phyloP scores from a whole-genome alignment of 35 echinoderm and acorn worm species.

The Apostichopus japonicus region DNA sequence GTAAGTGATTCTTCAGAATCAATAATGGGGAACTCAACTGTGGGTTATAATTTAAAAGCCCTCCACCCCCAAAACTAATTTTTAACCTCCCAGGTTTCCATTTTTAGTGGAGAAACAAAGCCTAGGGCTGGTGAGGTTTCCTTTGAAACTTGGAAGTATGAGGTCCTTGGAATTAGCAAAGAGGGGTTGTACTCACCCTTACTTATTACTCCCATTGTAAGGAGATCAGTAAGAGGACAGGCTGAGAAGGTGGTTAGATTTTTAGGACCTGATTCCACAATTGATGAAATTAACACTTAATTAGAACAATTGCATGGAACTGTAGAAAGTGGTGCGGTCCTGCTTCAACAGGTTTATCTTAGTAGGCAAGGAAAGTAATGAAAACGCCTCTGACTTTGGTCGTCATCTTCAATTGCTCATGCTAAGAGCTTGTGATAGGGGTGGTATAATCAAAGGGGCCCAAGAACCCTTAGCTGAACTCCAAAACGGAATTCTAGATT shows the following conservation, averaged over 20 bases:
- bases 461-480: neutral
- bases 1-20: too few species aligned
- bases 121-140: conserved; percentile 5
- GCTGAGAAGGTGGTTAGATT: neutral
- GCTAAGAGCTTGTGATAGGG: neutral
- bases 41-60: too few species aligned
- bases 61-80: too few species aligned
- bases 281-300: neutral
- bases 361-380: neutral
- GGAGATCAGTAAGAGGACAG: conserved; percentile 38
- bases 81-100: conserved; percentile 7
- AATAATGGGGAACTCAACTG: too few species aligned
- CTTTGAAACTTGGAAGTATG: conserved; percentile 55
- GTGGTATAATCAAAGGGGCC: neutral
- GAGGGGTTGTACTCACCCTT: neutral
- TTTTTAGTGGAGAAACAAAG: conserved; percentile 34
- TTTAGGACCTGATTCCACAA: neutral
- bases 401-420: neutral
- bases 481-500: neutral
- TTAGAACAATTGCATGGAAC: neutral
- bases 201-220: conserved; percentile 5
- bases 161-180: neutral
- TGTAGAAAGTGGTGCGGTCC: conserved; percentile 44
- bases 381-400: conserved; percentile 32
- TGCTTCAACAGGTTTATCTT: neutral